These are phyloP conservation scores for Apis cerana DNA, from an alignment of 1,140 invertebrate species.

Conservation along the genomic window DNA sequence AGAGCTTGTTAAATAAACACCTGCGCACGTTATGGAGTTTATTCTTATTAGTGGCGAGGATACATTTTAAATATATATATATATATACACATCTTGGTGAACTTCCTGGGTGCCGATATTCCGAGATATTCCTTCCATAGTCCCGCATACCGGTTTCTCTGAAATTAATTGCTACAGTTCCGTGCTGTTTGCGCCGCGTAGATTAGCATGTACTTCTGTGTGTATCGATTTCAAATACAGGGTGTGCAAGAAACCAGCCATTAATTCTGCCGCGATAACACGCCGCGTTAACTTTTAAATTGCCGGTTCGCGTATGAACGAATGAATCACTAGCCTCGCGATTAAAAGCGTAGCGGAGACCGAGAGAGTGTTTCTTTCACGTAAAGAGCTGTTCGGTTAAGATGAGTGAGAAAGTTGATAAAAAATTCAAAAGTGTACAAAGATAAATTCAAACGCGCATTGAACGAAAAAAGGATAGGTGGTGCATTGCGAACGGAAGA, in stretches of 20 bases:
- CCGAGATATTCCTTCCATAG: slow-evolving; percentile 20
- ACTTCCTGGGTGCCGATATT: slow-evolving; percentile 39
- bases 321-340: neutral
- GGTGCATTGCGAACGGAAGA: too few relatives aligned
- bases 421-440: too few relatives aligned
- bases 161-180: slow-evolving; percentile 44
- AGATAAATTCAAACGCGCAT: too few relatives aligned
- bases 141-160: slow-evolving; percentile 30
- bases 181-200: slow-evolving; percentile 13
- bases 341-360: neutral
- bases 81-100: neutral
- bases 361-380: neutral
- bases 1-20: neutral
- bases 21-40: slow-evolving; percentile 15
- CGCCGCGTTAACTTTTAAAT: neutral
- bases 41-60: neutral
- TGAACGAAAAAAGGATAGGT: too few relatives aligned
- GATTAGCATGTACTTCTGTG: slow-evolving; percentile 24
- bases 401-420: too few relatives aligned
- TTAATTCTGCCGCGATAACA: slow-evolving; percentile 22
- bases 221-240: slow-evolving; percentile 6
- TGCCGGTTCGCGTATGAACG: neutral
- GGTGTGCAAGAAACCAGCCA: slow-evolving; percentile 11
- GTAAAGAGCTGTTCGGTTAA: too few relatives aligned
- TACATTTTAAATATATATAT: neutral